Percentiles rank a stretch among this genome's conserved stretches.
phyloP scores from a whole-genome alignment of 2,888 invertebrate species.

The Netelia melanura region DNA sequence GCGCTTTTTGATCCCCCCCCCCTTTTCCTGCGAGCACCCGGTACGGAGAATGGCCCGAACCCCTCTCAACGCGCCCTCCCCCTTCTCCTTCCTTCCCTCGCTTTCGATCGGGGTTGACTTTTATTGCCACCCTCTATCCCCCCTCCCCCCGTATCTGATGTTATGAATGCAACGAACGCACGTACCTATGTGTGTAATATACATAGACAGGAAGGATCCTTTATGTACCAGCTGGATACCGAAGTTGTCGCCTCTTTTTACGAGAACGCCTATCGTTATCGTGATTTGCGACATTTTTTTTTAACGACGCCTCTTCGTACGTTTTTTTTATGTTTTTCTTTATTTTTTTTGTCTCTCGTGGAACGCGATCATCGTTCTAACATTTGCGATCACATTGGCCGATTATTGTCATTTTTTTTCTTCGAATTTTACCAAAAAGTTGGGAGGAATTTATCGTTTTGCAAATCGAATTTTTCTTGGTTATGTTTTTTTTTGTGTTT shows the following conservation, averaged over 20 bases:
- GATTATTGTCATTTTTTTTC: too few relatives aligned
- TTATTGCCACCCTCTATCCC: constrained; percentile 78
- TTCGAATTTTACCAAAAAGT: too few relatives aligned
- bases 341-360: neutral
- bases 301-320: constrained; percentile 41
- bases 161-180: constrained; percentile 80
- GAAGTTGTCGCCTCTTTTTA: constrained; percentile 50
- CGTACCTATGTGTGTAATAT: constrained; percentile 31
- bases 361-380: too few relatives aligned
- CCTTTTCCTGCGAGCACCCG: constrained; percentile 37
- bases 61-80: constrained; percentile 28
- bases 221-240: neutral
- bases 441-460: neutral
- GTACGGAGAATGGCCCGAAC: constrained; percentile 41
- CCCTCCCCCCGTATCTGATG: constrained; percentile 73
- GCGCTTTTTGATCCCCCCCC: constrained; percentile 62
- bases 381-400: too few relatives aligned
- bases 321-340: neutral
- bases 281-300: constrained; percentile 74
- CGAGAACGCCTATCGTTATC: constrained; percentile 71
- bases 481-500: neutral
- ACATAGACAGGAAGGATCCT: constrained; percentile 47
- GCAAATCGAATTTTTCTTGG: neutral
- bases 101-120: constrained; percentile 78
- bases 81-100: constrained; percentile 65